Base-by-base conservation (phyloP, 2,113 vertebrate species). In the Furnarius figulus region DNA sequence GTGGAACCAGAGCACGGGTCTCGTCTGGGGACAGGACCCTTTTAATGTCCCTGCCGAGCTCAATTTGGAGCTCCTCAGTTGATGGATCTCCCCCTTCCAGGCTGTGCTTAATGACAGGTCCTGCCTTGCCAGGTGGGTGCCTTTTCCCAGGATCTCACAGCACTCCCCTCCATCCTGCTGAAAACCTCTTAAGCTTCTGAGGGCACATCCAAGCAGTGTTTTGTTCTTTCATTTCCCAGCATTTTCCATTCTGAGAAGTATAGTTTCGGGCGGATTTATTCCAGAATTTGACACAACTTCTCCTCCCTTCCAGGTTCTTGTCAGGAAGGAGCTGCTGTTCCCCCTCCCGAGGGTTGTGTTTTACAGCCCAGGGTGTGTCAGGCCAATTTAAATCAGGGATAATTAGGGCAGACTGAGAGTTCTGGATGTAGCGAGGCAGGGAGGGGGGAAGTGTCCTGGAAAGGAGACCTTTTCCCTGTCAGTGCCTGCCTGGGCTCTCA, bases 181-280 rank as follows among this genome's bases (percentile, higher is more conserved):
- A 90, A 94, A 96, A 72, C 71, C 79, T 89, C 80, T 58, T 65
- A 81, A 91, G 83, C 91, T 95, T n/a, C 80, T 27, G 8, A 63
- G 24, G 30, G 65, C 33, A 74, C 68, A 90, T 95, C 94, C 91
- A 92, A 92, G 76, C n/a, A 21, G 24, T 22, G 22, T 66, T 87
- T 70, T 44, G 77, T 59, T 56, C 65, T 76, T 59, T 70, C 70
- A 70, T 94, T 95, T 86, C 84, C 91, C 91, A 95, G 6, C 66
- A 94, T 89, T 94, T 96, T 97, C 95, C 88, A 79, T 94, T 95
- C 93, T 21, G 55, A 89, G 94, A 95, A 96, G 63, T 89, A 39
- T 53, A 78, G 77, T 83, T 81, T 58, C 27, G 80, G 72, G 87
- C 23, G 25, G 50, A 93, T 88, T 96, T 67, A 78, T 90, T 95